Base-by-base conservation (phyloP, 2,888 invertebrate species). In the Xestia rhomboidea region DNA sequence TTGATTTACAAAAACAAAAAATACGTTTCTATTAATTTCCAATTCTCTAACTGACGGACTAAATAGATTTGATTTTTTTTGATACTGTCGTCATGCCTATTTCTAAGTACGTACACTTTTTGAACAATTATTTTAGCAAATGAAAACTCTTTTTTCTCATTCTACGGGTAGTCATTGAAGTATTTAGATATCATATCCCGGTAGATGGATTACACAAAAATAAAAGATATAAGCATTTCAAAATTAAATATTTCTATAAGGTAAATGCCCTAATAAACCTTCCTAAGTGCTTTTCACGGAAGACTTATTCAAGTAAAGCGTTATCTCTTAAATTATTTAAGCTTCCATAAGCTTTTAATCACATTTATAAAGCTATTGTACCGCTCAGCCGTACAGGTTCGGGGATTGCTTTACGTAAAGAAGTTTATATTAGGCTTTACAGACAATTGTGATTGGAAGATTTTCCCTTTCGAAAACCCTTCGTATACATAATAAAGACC, bases 291-390 rank as follows among this genome's bases (percentile, higher is more conserved):
- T 57, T 49, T 41, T 27, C 15, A 71, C n/a, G 18, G 57, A 60
- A 49, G 46, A 80, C 70, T 80, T 24, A 44, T 27, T 73, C 41
- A 60, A 13, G 51, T 54, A 38, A 63, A 63, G 7, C 49, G 34
- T 21, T 21, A 34, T 66, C 66, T 64, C 57, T 60, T 57, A 49
- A 66, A 66, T 60, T 10, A 69, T 60, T 51, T 46, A 51, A 68
- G 64, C 74, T 74, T 57, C 34, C 15, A 6, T 57, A n/a, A 66
- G 75, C 64, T 75, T 81, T 70, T 63, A 49, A 81, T 76, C 46
- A 24, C 18, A 41, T 70, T 67, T 10, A 62, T 10, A 38, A 64
- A 27, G 64, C 18, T 64, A 64, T 64, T 77, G 41, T 77, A 44
- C n/a, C 15, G n/a, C 18, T 64, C 44, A 64, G 34, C 44, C 44